A percentile compares a stretch with the other conserved stretches of the same genome.
Conservation (phyloP, 2,797 vertebrate species). For the Pipistrellus kuhlii region DNA sequence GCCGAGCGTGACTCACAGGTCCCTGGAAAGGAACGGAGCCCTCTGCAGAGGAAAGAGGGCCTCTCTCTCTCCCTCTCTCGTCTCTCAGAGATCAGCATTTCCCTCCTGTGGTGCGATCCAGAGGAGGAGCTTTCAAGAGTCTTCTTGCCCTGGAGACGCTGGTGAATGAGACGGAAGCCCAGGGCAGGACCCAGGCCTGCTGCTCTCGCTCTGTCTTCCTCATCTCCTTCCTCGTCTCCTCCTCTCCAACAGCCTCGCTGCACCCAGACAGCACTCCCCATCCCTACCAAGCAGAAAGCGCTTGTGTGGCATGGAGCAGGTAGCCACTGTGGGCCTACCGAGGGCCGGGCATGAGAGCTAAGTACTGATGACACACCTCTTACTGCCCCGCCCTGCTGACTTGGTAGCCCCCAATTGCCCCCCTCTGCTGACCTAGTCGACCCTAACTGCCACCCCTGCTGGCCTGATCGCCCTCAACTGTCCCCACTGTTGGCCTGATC, state of each 20-base stretch:
- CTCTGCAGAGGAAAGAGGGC: not conserved
- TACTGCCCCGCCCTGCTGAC: too few species aligned
- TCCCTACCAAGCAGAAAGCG: not conserved
- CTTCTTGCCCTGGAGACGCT: not conserved
- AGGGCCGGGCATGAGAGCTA: not conserved
- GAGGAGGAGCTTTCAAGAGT: not conserved
- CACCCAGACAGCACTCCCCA: too few species aligned
- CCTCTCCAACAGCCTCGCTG: not conserved
- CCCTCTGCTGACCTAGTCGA: too few species aligned
- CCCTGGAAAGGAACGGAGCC: not conserved
- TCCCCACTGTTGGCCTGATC: too few species aligned
- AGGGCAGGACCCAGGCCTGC: not conserved
- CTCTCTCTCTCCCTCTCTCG: not conserved
- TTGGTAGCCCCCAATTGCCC: too few species aligned
- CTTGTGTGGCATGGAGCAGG: not conserved
- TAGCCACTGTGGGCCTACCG: not conserved
- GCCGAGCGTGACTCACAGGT: constrained; percentile 24
- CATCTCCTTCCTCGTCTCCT: not conserved
- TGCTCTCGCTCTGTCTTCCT: not conserved
- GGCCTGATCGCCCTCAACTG: too few species aligned
- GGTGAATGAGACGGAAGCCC: not conserved
- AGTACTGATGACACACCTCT: not conserved
- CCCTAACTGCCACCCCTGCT: too few species aligned
- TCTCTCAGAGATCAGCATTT: not conserved
- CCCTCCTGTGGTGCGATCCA: not conserved